Conservation (phyloP, 2,113 vertebrate species). For the Chionodraco myersi region DNA sequence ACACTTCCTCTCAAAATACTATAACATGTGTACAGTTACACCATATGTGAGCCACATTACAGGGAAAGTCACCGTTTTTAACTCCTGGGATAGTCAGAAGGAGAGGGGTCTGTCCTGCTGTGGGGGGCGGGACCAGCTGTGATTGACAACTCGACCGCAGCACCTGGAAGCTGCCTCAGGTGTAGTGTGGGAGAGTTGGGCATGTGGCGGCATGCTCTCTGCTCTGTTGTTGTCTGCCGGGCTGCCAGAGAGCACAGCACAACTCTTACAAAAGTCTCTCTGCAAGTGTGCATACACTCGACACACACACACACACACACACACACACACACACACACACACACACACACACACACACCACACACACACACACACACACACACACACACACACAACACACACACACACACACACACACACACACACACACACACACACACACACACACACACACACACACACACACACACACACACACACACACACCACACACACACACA, state of each 20-base stretch:
- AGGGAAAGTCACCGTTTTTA: neutral
- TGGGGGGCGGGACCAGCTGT: neutral
- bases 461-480: neutral
- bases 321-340: neutral
- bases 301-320: neutral
- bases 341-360: neutral
- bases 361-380: neutral
- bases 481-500: no score
- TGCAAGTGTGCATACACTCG: conserved; percentile 8
- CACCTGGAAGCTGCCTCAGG: conserved; percentile 59
- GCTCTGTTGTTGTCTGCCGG: conserved; percentile 60
- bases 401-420: neutral
- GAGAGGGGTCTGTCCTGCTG: neutral
- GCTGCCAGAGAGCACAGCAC: conserved; percentile 39
- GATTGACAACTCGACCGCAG: conserved; percentile 55
- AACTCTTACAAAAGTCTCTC: conserved; percentile 42
- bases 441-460: neutral
- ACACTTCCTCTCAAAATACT: conserved; percentile 18
- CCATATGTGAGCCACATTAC: neutral
- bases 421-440: neutral
- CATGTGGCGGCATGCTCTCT: conserved; percentile 60
- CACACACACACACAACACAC: neutral
- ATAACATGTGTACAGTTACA: neutral
- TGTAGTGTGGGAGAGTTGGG: conserved; percentile 67
- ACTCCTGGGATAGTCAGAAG: neutral